These are phyloP conservation scores for Caenorhabditis japonica DNA, from an alignment of 2,888 invertebrate species.

Conservation along the genomic window DNA sequence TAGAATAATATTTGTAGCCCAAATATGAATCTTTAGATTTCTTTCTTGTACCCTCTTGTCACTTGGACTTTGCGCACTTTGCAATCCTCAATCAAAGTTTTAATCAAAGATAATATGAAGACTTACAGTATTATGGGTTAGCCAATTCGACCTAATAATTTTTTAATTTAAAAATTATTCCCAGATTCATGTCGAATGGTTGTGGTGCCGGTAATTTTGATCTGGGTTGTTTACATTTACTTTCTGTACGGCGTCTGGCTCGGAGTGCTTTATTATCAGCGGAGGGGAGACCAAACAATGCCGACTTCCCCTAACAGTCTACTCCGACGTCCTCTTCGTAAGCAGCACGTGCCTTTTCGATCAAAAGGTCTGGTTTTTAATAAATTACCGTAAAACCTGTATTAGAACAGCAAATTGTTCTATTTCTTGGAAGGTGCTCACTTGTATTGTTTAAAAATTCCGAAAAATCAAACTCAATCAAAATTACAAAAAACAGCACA, in stretches of 20 bases:
- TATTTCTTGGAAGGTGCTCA: no score
- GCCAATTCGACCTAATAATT: neutral
- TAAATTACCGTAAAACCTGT: no score
- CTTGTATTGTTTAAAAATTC: no score
- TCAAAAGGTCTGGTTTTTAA: slow-evolving; percentile 29
- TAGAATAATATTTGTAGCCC: neutral
- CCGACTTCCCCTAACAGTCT: slow-evolving; percentile 30
- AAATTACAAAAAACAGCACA: no score
- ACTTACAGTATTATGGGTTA: slow-evolving; percentile 15
- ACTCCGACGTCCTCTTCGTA: slow-evolving; percentile 34
- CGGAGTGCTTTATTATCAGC: slow-evolving; percentile 36
- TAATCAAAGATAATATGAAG: slow-evolving; percentile 21
- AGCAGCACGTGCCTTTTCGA: slow-evolving; percentile 15
- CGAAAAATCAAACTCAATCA: no score
- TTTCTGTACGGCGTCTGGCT: slow-evolving; percentile 37
- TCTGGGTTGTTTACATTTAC: slow-evolving; percentile 35
- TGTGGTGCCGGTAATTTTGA: slow-evolving; percentile 21
- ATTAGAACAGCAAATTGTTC: no score
- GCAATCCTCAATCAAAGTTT: slow-evolving; percentile 4
- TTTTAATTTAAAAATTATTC: no score
- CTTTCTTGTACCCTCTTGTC: slow-evolving; percentile 27
- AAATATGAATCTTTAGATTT: slow-evolving; percentile 19
- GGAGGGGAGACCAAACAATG: slow-evolving; percentile 29
- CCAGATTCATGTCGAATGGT: slow-evolving; percentile 29
- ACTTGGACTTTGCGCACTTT: slow-evolving; percentile 24